These are phyloP conservation scores for Megalops cyprinoides DNA, from an alignment of 2,797 vertebrate species.

Conservation along the genomic window DNA sequence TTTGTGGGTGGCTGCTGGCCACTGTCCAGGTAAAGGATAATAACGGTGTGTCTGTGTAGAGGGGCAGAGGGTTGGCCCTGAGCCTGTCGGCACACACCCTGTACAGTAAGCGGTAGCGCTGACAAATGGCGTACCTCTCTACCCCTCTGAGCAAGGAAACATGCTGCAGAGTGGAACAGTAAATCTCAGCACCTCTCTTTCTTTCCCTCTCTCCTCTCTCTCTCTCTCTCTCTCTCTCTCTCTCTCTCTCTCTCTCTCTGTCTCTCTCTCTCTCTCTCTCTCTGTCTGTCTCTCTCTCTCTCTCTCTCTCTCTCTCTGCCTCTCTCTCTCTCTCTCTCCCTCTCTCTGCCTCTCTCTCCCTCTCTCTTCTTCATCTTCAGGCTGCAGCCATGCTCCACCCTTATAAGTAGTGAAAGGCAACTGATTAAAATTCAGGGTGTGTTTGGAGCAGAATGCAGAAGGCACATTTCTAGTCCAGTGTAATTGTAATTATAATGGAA, in stretches of 20 bases:
- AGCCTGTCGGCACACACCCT: neutral
- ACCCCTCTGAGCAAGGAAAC: neutral
- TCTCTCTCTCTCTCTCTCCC: neutral
- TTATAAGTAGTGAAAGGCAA: neutral
- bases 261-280: neutral
- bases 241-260: neutral
- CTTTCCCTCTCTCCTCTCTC: neutral
- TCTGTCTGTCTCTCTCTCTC: neutral
- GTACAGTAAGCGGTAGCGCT: neutral
- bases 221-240: neutral
- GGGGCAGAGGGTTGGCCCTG: constrained; percentile 1
- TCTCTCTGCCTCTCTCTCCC: constrained; percentile 5
- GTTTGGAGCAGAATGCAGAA: neutral
- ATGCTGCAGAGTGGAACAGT: neutral
- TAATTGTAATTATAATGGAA: constrained; percentile 7
- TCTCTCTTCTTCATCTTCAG: neutral
- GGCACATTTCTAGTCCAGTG: too few relatives aligned
- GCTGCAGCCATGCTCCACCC: neutral
- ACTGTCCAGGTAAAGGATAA: constrained; percentile 17
- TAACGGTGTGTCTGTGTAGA: neutral
- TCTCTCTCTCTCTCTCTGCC: neutral
- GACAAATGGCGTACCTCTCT: neutral
- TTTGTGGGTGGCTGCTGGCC: constrained; percentile 21
- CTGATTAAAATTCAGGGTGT: neutral
- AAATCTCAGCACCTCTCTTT: constrained; percentile 2